These are phyloP conservation scores for Leptopilina syphax DNA, from an alignment of 2,888 invertebrate species.

Conservation along the genomic window DNA sequence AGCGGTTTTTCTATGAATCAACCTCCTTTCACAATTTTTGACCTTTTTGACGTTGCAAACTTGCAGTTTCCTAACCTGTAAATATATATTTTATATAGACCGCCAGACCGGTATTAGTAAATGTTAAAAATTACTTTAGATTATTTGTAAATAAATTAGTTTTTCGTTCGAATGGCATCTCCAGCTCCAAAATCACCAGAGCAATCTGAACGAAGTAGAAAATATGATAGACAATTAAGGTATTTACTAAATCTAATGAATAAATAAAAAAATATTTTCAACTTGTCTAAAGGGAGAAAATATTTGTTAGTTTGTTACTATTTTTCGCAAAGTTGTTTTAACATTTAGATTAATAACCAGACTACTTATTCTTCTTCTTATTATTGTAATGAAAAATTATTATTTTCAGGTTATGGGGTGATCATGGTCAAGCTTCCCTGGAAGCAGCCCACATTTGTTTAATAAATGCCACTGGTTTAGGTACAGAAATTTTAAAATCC, in stretches of 20 bases:
- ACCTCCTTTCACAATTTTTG: neutral
- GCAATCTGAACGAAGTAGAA: conserved; percentile 85
- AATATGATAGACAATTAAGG: conserved; percentile 88
- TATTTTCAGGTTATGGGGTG: conserved; percentile 92
- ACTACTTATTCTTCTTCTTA: conserved; percentile 15
- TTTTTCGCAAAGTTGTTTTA: neutral
- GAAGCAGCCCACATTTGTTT: conserved; percentile 95
- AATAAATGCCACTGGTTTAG: conserved; percentile 94
- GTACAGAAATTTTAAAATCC: conserved; percentile 96
- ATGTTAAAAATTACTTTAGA: neutral
- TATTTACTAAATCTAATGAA: conserved; percentile 50
- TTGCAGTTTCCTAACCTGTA: neutral
- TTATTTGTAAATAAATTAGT: neutral
- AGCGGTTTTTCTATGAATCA: no score
- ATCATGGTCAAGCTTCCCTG: conserved; percentile 94
- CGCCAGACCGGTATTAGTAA: neutral
- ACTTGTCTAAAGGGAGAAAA: neutral
- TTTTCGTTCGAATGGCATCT: conserved; percentile 79
- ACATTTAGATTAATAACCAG: neutral
- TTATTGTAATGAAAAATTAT: neutral
- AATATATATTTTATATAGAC: neutral
- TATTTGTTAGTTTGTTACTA: neutral
- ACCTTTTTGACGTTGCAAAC: neutral
- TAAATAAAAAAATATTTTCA: neutral
- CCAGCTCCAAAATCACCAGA: conserved; percentile 86